These are phyloP conservation scores for Cataglyphis altisquamis DNA, from an alignment of 2,888 invertebrate species.

Conservation along the genomic window DNA sequence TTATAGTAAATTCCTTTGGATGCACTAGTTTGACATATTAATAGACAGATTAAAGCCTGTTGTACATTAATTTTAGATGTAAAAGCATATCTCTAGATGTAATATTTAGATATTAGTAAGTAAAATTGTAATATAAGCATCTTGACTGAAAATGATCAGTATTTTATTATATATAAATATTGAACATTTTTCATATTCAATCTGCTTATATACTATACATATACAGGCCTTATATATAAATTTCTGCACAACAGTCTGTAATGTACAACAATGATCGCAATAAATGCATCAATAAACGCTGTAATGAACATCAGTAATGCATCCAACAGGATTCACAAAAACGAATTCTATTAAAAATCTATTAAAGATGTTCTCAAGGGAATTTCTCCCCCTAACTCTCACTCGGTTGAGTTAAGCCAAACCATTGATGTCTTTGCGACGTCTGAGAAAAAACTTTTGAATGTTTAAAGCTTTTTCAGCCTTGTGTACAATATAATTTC, in stretches of 20 bases:
- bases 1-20: conserved; percentile 70
- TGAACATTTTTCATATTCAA: neutral
- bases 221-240: neutral
- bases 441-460: conserved; percentile 73
- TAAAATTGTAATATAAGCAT: neutral
- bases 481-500: conserved; percentile 77
- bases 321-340: neutral
- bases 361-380: conserved; percentile 37
- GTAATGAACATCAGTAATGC: neutral
- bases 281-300: neutral
- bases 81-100: neutral
- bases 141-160: neutral
- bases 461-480: conserved; percentile 76
- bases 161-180: neutral
- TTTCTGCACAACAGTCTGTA: conserved; percentile 4
- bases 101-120: neutral
- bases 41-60: neutral
- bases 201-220: neutral
- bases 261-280: neutral
- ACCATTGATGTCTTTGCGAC: conserved; percentile 79
- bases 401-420: conserved; percentile 74
- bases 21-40: neutral
- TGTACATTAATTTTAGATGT: neutral
- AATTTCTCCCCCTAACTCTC: neutral
- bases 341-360: conserved; percentile 31